Conservation (phyloP, 92 coral and sea anemone species). For the Metridium senile region DNA sequence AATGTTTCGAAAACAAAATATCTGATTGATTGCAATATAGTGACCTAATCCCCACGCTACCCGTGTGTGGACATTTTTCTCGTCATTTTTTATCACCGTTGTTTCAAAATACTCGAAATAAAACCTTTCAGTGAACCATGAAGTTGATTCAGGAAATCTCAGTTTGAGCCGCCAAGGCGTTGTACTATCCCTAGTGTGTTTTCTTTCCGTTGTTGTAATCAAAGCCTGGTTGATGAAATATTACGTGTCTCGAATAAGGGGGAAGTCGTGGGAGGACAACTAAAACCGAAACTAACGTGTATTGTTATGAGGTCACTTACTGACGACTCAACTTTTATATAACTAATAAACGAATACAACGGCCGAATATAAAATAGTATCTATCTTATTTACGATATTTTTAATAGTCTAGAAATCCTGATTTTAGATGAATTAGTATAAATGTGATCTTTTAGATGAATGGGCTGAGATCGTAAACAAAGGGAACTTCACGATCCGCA, state of each 20-base stretch:
- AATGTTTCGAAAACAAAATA: constrained; percentile 16
- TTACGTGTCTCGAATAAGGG: constrained; percentile 17
- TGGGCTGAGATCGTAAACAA: constrained; percentile 29
- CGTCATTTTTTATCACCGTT: neutral
- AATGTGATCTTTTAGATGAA: constrained; percentile 16
- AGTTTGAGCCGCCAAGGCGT: neutral
- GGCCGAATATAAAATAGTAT: neutral
- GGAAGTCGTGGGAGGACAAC: constrained; percentile 6
- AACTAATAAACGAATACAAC: too few relatives aligned
- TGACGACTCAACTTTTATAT: too few relatives aligned
- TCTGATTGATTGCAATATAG: neutral
- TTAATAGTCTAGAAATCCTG: neutral
- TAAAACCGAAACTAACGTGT: neutral
- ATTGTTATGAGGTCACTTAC: neutral
- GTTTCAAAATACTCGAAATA: neutral
- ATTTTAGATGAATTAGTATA: neutral
- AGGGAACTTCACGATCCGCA: too few relatives aligned
- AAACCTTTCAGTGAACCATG: neutral
- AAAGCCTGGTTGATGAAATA: neutral
- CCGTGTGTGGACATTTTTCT: neutral
- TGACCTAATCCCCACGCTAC: constrained; percentile 21
- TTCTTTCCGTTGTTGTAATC: neutral
- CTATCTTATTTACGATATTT: too few relatives aligned
- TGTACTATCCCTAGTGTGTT: too few relatives aligned
- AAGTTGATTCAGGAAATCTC: neutral